A percentile compares a stretch with the other conserved stretches of the same genome.
phyloP scores from a whole-genome alignment of 2,888 invertebrate species.

The Drosophila melanosoma region DNA sequence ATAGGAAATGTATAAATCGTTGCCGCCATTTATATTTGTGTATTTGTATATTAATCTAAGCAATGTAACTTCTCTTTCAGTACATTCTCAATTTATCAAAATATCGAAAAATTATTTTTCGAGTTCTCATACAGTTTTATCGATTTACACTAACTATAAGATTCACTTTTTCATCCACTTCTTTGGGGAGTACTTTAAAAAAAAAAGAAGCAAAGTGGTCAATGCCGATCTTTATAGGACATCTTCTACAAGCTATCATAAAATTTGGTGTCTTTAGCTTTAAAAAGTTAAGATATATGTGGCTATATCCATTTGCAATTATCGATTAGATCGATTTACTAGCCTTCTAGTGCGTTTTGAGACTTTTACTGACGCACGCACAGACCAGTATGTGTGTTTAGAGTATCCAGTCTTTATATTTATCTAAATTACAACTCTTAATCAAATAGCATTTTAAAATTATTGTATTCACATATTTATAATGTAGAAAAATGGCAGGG shows the following conservation, averaged over 20 bases:
- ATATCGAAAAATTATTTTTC: background rate
- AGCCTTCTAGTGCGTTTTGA: background rate
- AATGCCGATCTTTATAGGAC: background rate
- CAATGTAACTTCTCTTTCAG: background rate
- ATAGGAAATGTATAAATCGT: background rate
- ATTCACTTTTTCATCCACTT: too few species aligned
- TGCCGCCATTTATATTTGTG: conserved; percentile 7
- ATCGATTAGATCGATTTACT: background rate
- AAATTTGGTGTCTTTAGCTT: background rate
- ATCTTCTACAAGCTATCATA: background rate
- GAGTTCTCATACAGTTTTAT: background rate
- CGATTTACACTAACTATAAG: too few species aligned
- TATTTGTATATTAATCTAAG: background rate
- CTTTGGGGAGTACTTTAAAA: too few species aligned
- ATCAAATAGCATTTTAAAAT: background rate
- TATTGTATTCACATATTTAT: background rate
- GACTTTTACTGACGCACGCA: background rate
- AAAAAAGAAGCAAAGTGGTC: too few species aligned
- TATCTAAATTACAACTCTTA: background rate
- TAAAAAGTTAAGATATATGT: background rate
- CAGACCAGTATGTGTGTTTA: background rate
- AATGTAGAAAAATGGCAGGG: background rate
- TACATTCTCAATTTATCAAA: background rate
- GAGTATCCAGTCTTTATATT: background rate
- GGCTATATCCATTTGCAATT: background rate